Evolutionary conservation across 2,113 vertebrate genomes (phyloP).

Genomic region (Limnothrissa miodon): DNA sequence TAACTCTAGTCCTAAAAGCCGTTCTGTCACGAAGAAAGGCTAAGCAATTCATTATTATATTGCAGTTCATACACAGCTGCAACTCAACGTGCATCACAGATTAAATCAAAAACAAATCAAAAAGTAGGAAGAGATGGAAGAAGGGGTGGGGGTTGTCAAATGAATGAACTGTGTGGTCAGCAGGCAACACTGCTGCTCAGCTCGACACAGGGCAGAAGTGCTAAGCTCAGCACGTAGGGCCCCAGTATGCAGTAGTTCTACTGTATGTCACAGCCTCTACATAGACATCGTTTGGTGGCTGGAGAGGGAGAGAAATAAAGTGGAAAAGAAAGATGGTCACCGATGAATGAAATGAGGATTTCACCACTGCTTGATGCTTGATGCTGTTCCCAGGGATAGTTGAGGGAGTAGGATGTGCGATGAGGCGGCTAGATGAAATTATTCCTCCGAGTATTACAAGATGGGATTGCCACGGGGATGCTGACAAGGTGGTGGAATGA

Average conservation of each 20-base stretch:
- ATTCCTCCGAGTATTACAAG: neutral
- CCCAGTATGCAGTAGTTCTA: neutral
- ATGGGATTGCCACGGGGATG: slow-evolving; percentile 46
- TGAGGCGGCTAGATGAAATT: neutral
- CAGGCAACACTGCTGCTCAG: neutral
- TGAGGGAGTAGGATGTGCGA: neutral
- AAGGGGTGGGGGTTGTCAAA: neutral
- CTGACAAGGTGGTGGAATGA: slow-evolving; percentile 40
- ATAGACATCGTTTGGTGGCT: neutral
- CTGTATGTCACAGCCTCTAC: neutral
- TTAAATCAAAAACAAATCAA: no score
- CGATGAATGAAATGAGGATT: neutral
- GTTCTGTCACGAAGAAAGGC: no score
- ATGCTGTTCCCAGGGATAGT: no score
- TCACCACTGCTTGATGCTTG: neutral
- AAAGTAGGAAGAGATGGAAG: no score
- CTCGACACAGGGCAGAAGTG: neutral
- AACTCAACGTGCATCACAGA: no score
- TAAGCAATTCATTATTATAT: no score
- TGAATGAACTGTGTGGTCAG: neutral
- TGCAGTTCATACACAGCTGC: no score
- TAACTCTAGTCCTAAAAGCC: neutral
- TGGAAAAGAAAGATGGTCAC: neutral
- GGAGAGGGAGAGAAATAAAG: neutral
- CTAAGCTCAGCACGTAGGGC: neutral